Conservation (phyloP, 2,797 vertebrate genomes). For the Channa striata region DNA sequence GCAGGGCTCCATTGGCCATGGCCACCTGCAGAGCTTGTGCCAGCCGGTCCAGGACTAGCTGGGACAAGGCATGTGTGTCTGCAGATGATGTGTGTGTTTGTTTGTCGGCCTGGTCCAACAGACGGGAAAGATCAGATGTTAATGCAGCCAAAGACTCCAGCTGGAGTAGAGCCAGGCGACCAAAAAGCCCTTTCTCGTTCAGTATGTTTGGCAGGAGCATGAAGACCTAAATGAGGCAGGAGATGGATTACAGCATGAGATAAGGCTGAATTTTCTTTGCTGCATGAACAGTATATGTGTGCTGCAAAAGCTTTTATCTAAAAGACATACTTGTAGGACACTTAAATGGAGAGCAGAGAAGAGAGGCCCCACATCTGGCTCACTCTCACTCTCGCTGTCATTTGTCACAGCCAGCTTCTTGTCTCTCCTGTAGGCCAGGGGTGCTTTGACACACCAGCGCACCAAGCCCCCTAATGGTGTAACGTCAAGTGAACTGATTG, state of each 20-base stretch:
- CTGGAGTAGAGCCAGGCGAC: constrained; percentile 91
- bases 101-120: constrained; percentile 89
- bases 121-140: constrained; percentile 89
- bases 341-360: constrained; percentile 96
- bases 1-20: constrained; percentile 93
- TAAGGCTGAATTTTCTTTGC: background rate
- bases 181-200: constrained; percentile 94
- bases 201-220: constrained; percentile 92
- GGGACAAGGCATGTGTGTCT: constrained; percentile 88
- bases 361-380: constrained; percentile 72
- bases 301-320: background rate
- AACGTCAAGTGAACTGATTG: constrained; percentile 91
- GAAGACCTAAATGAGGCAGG: constrained; percentile 86
- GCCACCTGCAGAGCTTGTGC: constrained; percentile 96
- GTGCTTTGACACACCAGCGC: constrained; percentile 95
- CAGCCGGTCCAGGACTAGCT: constrained; percentile 93
- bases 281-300: background rate
- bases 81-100: constrained; percentile 60
- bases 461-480: constrained; percentile 93
- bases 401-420: constrained; percentile 83
- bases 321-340: constrained; percentile 90
- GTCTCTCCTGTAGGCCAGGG: constrained; percentile 88
- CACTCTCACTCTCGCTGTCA: constrained; percentile 75
- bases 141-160: constrained; percentile 92
- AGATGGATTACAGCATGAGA: background rate